Conservation (phyloP, 2,797 vertebrate genomes). For the Diplodus puntazzo region DNA sequence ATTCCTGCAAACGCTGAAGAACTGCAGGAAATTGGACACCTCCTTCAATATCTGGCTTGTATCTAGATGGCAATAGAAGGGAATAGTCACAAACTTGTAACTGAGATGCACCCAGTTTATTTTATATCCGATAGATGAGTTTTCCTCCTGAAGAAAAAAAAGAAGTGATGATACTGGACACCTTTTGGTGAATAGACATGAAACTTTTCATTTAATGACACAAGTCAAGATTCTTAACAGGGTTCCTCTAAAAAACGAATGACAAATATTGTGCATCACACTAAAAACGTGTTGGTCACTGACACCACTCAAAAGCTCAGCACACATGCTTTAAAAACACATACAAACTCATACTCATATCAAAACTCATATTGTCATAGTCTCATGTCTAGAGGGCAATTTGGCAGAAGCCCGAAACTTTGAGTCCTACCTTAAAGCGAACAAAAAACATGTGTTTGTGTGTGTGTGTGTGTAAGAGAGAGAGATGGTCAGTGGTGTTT, state of each 20-base stretch:
- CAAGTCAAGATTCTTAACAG: too few species aligned
- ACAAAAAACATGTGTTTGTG: too few species aligned
- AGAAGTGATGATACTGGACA: not conserved
- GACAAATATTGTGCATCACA: not conserved
- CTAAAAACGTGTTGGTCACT: not conserved
- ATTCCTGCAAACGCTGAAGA: not conserved
- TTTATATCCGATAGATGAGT: not conserved
- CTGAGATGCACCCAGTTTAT: not conserved
- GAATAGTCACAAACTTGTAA: too few species aligned
- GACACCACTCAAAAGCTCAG: not conserved
- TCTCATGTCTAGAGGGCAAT: slow-evolving; percentile 68
- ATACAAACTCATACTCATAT: too few species aligned
- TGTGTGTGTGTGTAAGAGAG: too few species aligned
- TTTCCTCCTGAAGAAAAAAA: not conserved
- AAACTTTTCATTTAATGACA: too few species aligned
- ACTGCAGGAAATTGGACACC: not conserved
- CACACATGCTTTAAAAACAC: not conserved
- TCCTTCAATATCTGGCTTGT: not conserved
- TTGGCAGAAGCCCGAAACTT: slow-evolving; percentile 76
- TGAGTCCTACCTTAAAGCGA: slow-evolving; percentile 70
- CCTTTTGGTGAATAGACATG: not conserved
- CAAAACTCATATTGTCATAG: not conserved
- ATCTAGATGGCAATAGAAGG: not conserved
- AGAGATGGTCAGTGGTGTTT: too few species aligned
- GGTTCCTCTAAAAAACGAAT: too few species aligned